Evolutionary conservation across 2,797 vertebrate genomes (phyloP).

Genomic region (Thalassophryne amazonica): DNA sequence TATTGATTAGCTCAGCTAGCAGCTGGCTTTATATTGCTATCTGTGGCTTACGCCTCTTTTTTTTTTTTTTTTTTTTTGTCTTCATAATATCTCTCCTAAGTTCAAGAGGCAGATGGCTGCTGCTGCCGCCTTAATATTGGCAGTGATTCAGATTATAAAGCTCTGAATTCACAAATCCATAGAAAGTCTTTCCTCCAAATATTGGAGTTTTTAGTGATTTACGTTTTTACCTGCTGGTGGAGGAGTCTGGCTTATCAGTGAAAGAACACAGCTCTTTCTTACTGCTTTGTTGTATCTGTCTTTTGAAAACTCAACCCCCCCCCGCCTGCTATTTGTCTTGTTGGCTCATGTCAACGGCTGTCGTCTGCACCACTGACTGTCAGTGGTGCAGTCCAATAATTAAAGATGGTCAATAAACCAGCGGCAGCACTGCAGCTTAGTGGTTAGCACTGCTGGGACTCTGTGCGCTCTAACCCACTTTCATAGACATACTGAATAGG

Average conservation of each 20-base stretch:
- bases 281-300: conserved; percentile 9
- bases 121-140: conserved; percentile 28
- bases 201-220: conserved; percentile 33
- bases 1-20: conserved; percentile 8
- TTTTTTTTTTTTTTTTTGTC: neutral
- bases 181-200: conserved; percentile 42
- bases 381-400: conserved; percentile 21
- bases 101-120: conserved; percentile 10
- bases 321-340: conserved; percentile 5
- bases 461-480: too few species aligned
- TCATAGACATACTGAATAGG: too few species aligned
- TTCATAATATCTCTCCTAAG: conserved; percentile 20
- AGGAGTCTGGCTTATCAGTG: conserved; percentile 35
- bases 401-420: conserved; percentile 38
- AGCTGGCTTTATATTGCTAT: conserved; percentile 2
- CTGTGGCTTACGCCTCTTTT: neutral
- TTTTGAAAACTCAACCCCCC: conserved; percentile 13
- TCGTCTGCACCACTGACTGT: conserved; percentile 13
- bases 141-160: conserved; percentile 37
- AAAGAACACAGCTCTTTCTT: conserved; percentile 14
- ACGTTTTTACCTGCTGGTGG: conserved; percentile 18
- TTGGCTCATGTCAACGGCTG: conserved; percentile 3
- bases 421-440: too few species aligned
- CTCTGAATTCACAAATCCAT: conserved; percentile 16
- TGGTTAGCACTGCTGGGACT: too few species aligned